These are phyloP conservation scores for Syngnathus rostellatus DNA, from an alignment of 2,797 vertebrate genomes.

Conservation along the genomic window DNA sequence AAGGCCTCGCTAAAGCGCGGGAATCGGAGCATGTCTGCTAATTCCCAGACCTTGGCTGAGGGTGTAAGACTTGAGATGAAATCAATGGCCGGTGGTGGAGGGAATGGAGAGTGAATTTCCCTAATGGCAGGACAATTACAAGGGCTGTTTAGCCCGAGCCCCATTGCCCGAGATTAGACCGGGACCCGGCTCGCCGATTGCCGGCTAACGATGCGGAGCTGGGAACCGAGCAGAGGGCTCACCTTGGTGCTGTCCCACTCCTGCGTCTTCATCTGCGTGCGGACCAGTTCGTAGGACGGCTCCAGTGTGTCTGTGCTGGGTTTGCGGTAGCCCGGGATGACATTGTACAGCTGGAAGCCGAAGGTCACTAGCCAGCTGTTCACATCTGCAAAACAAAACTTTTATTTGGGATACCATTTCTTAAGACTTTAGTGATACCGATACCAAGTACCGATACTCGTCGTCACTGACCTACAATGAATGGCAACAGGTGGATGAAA, in stretches of 20 bases:
- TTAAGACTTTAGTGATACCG: no score
- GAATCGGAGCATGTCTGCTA: conserved; percentile 63
- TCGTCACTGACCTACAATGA: no score
- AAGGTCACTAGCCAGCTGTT: conserved; percentile 99
- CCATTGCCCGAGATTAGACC: conserved; percentile 51
- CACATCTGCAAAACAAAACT: conserved; percentile 73
- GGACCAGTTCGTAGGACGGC: conserved; percentile 86
- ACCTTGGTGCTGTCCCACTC: conserved; percentile 99
- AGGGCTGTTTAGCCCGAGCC: conserved; percentile 73
- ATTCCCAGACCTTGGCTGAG: conserved; percentile 57
- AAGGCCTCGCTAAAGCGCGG: conserved; percentile 60
- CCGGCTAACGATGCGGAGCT: conserved; percentile 40
- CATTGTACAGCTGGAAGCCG: conserved; percentile 96
- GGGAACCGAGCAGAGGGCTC: conserved; percentile 27
- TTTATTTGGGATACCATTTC: no score
- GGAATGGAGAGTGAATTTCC: conserved; percentile 70
- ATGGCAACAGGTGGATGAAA: no score
- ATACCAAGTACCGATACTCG: no score
- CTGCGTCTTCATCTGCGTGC: conserved; percentile 95
- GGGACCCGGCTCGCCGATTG: conserved; percentile 53
- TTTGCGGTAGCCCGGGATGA: conserved; percentile 93
- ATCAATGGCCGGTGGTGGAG: conserved; percentile 67
- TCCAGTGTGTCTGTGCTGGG: conserved; percentile 85
- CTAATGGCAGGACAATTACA: conserved; percentile 76
- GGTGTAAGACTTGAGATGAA: conserved; percentile 69